These are phyloP conservation scores for Sitta europaea DNA, from an alignment of 2,113 vertebrate species.

Conservation along the genomic window DNA sequence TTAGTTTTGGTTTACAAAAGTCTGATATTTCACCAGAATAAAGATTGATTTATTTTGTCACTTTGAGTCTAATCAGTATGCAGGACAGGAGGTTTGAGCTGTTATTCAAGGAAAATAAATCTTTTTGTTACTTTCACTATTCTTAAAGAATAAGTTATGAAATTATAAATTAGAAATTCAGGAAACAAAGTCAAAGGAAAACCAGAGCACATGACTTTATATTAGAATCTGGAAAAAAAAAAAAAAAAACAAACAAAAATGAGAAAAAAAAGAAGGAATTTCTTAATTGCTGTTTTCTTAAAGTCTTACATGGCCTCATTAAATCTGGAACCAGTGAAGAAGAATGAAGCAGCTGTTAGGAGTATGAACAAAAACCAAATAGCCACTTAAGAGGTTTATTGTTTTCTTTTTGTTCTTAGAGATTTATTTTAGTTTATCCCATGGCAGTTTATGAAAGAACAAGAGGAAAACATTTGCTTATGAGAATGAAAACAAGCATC, in stretches of 20 bases:
- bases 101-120: neutral
- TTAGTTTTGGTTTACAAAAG: neutral
- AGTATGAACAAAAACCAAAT: conserved; percentile 57
- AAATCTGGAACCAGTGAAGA: conserved; percentile 63
- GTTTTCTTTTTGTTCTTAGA: conserved; percentile 7
- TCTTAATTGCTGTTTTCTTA: conserved; percentile 42
- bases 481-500: conserved; percentile 14
- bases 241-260: no score
- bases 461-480: conserved; percentile 37
- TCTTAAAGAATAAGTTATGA: neutral
- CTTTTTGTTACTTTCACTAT: neutral
- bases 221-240: neutral
- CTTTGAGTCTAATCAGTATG: neutral
- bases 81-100: neutral
- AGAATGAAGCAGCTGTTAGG: conserved; percentile 68
- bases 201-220: neutral
- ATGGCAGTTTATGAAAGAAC: conserved; percentile 10
- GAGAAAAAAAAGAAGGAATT: no score
- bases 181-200: neutral
- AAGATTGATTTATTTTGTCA: neutral
- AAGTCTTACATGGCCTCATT: conserved; percentile 55
- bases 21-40: neutral
- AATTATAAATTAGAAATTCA: neutral
- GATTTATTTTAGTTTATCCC: conserved; percentile 43
- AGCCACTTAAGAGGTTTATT: conserved; percentile 49